Evolutionary conservation across 2,888 invertebrate species (phyloP), one percentile per base, ranked within the genome.

Genomic region (Eumerus sabulonum): DNA sequence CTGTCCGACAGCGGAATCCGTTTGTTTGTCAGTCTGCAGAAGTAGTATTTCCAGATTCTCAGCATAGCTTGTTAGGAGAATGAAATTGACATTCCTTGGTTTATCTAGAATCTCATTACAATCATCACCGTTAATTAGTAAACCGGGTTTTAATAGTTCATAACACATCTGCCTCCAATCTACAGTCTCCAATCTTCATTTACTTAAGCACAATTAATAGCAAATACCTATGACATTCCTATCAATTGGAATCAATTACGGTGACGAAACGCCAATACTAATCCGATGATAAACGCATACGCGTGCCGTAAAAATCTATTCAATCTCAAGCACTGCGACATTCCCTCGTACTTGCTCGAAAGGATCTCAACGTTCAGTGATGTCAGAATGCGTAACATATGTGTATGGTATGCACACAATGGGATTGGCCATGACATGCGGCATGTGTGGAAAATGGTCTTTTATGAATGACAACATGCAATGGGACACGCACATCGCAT

Each of bases 201-300:
- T n/a, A n/a, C n/a, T n/a, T n/a, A n/a, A n/a, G n/a, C n/a, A n/a
- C 27, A 27, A 27, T 27, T 4, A 27, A 27, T 4, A 27, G 7
- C 27, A 27, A n/a, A n/a, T n/a, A n/a, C n/a, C n/a, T n/a, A n/a
- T n/a, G n/a, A n/a, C n/a, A n/a, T n/a, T n/a, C n/a, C n/a, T n/a
- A n/a, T n/a, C n/a, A n/a, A n/a, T 54, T 73, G 68, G 59, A 73
- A 73, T 73, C 73, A 73, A 73, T 79, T 73, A 73, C 62, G 63
- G 73, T 79, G 77, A 68, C 77, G 73, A 79, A 79, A 79, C 68
- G 12, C 27, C 73, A 73, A 72, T 79, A 54, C 67, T 45, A 44
- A 57, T 47, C 44, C 56, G 47, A n/a, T 1, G 48, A n/a, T 18
- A 12, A n/a, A 60, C 48, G 45, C 44, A 67, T 18, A 51, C 72